Percentiles rank a stretch among this genome's conserved stretches.
Conservation (phyloP, 2,797 vertebrate species). For the Ibycter americanus region DNA sequence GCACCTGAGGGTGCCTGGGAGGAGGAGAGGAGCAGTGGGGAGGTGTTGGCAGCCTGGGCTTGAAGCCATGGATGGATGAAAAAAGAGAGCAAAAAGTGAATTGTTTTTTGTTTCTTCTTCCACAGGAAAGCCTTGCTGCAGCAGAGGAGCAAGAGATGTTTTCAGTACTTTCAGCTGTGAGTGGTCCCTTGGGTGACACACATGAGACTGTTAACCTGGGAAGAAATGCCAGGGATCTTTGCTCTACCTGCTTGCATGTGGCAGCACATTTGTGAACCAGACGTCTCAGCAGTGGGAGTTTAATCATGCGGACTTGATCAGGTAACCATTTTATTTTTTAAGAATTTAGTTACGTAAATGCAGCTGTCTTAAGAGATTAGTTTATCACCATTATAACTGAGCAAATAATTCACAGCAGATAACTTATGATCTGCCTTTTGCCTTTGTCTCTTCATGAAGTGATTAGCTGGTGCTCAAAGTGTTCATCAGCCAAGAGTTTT, state of each 20-base stretch:
- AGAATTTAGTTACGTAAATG: background rate
- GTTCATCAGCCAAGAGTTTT: background rate
- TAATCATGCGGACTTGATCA: background rate
- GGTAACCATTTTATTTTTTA: background rate
- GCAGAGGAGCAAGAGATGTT: background rate
- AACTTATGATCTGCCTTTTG: slow-evolving; percentile 9
- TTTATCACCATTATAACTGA: background rate
- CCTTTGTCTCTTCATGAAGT: background rate
- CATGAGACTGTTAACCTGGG: background rate
- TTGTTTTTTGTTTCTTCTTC: background rate
- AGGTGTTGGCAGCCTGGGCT: rapidly evolving
- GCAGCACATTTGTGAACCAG: rapidly evolving
- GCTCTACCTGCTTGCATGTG: background rate
- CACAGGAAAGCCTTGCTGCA: background rate
- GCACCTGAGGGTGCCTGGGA: background rate
- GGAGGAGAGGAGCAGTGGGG: background rate
- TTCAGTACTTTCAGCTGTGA: background rate
- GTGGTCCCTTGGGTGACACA: background rate
- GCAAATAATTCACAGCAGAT: background rate
- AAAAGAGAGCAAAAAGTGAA: background rate
- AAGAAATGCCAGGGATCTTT: background rate
- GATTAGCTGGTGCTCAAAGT: background rate
- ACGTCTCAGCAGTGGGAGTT: background rate
- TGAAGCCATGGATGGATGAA: background rate
- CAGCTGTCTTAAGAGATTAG: background rate